phyloP scores from a whole-genome alignment of 2,888 invertebrate species.

The Biston betularia region DNA sequence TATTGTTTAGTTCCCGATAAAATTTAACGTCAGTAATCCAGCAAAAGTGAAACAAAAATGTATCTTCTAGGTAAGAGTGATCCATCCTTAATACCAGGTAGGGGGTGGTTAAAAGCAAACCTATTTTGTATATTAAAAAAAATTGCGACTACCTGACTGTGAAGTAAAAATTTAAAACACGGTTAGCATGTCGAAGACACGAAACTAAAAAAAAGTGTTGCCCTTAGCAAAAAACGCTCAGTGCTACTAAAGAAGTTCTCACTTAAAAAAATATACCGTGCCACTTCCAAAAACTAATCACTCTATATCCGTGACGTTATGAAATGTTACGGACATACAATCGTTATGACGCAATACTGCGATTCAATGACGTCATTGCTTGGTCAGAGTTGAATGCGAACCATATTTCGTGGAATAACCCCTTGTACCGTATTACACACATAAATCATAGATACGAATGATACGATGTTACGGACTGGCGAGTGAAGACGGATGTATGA shows the following conservation, averaged over 20 bases:
- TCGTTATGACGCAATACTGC: constrained; percentile 67
- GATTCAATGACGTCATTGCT: constrained; percentile 68
- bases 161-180: too few relatives aligned
- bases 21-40: too few relatives aligned
- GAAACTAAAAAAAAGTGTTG: too few relatives aligned
- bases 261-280: not conserved
- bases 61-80: too few relatives aligned
- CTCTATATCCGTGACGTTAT: constrained; percentile 55
- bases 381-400: constrained; percentile 42
- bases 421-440: constrained; percentile 16
- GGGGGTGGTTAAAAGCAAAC: too few relatives aligned
- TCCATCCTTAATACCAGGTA: too few relatives aligned
- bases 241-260: too few relatives aligned
- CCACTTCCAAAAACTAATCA: constrained; percentile 47
- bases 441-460: constrained; percentile 18
- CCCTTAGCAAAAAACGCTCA: not conserved
- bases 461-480: not conserved
- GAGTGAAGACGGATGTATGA: not conserved
- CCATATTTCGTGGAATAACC: constrained; percentile 30
- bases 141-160: too few relatives aligned
- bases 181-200: too few relatives aligned
- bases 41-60: too few relatives aligned
- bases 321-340: constrained; percentile 64
- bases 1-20: too few relatives aligned
- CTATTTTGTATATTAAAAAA: too few relatives aligned